These are phyloP conservation scores for Crepidodera aurea DNA, from an alignment of 2,888 invertebrate species.

Conservation along the genomic window DNA sequence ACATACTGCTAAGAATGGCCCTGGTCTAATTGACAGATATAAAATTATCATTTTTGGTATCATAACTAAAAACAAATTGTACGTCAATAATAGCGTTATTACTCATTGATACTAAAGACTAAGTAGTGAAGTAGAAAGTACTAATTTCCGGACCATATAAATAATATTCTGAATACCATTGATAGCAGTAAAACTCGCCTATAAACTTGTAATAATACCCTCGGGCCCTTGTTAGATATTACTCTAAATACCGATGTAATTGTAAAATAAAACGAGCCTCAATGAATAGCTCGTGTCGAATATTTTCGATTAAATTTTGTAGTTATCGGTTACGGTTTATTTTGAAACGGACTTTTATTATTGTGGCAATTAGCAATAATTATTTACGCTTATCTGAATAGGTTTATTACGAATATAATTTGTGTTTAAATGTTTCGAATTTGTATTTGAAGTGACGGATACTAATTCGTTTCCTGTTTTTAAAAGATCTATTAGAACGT, in stretches of 20 bases:
- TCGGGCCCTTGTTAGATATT: slow-evolving; percentile 3
- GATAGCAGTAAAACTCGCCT: slow-evolving; percentile 11
- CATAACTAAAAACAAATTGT: too few relatives aligned
- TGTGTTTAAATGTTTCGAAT: not conserved
- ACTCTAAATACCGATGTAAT: slow-evolving; percentile 19
- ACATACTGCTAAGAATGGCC: too few relatives aligned
- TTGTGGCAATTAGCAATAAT: not conserved
- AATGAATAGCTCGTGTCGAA: slow-evolving; percentile 8
- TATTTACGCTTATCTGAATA: slow-evolving; percentile 7
- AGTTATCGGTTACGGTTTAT: slow-evolving; percentile 7
- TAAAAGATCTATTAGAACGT: not conserved
- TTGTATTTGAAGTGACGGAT: not conserved
- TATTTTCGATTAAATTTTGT: slow-evolving; percentile 7
- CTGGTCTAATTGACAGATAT: too few relatives aligned
- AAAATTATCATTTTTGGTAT: too few relatives aligned
- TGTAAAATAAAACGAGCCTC: slow-evolving; percentile 1
- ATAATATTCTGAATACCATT: not conserved
- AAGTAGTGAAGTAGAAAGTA: not conserved
- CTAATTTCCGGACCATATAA: not conserved
- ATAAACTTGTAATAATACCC: slow-evolving; percentile 14
- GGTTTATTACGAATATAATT: not conserved
- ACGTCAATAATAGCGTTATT: too few relatives aligned
- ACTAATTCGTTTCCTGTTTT: slow-evolving; percentile 5
- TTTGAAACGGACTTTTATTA: not conserved
- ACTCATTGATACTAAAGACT: not conserved